Conservation (phyloP, 2,113 vertebrate genomes). For the Girardinichthys multiradiatus region DNA sequence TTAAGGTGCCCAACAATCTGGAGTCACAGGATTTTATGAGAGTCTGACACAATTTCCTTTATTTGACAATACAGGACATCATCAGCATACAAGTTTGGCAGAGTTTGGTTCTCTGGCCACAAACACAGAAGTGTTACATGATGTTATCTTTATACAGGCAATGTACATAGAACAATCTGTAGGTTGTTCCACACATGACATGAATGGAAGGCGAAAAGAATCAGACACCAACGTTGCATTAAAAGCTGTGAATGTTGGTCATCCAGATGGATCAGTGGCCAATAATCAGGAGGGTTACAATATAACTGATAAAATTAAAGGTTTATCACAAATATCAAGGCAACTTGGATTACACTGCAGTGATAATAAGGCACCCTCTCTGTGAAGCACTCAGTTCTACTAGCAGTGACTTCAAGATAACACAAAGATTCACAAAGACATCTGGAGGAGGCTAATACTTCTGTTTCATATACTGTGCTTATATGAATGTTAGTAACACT, state of each 20-base stretch:
- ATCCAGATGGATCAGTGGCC: constrained; percentile 3
- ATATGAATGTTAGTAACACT: constrained; percentile 39
- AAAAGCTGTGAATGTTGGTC: constrained; percentile 7
- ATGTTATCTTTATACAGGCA: background rate
- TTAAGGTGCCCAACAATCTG: background rate
- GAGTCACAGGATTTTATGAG: background rate
- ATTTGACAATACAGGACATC: constrained; percentile 56
- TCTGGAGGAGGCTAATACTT: constrained; percentile 44
- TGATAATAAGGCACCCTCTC: constrained; percentile 73
- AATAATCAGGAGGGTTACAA: background rate
- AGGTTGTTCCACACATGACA: constrained; percentile 23
- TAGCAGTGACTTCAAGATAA: constrained; percentile 35
- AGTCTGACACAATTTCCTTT: constrained; percentile 42
- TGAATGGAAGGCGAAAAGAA: constrained; percentile 29
- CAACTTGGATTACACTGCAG: constrained; percentile 67
- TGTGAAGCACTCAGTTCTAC: constrained; percentile 20
- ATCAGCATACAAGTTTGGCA: constrained; percentile 30
- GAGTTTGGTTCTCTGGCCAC: constrained; percentile 26
- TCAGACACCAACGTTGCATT: constrained; percentile 17
- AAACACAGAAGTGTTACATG: background rate
- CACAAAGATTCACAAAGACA: constrained; percentile 17
- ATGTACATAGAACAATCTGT: background rate
- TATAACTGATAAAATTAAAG: constrained; percentile 19
- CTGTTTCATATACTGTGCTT: constrained; percentile 47
- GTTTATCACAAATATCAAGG: constrained; percentile 65